Percentiles rank a stretch among this genome's conserved stretches.
Evolutionary conservation across 2,888 invertebrate genomes (phyloP).

Genomic region (Sphaerolaimus hirsutus): DNA sequence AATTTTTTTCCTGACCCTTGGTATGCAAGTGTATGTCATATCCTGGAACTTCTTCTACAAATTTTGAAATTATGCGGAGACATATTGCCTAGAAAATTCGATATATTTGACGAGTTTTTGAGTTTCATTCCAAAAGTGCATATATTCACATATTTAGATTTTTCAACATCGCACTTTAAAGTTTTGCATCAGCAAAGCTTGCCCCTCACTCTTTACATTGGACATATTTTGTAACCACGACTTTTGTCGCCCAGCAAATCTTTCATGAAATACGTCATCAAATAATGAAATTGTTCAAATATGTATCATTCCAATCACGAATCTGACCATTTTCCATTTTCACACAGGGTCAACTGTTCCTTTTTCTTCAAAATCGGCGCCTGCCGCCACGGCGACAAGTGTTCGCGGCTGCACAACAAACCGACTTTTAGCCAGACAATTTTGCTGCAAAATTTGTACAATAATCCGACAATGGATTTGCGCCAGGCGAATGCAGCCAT

Average conservation of each 20-base stretch:
- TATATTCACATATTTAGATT: too few species aligned
- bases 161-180: too few species aligned
- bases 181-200: too few species aligned
- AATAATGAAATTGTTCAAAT: neutral
- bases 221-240: too few species aligned
- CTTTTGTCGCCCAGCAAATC: too few species aligned
- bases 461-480: constrained; percentile 95
- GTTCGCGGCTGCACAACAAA: constrained; percentile 92
- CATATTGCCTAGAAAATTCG: too few species aligned
- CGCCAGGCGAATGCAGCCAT: too few species aligned
- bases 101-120: too few species aligned
- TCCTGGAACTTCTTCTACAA: too few species aligned
- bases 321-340: neutral
- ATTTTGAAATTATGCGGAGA: too few species aligned
- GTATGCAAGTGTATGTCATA: neutral
- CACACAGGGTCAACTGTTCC: constrained; percentile 87
- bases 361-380: constrained; percentile 99
- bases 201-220: too few species aligned
- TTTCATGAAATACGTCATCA: neutral
- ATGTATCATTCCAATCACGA: neutral
- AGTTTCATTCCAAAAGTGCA: too few species aligned
- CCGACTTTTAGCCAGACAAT: constrained; percentile 99
- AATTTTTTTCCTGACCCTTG: neutral
- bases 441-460: constrained; percentile 80
- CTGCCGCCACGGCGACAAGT: constrained; percentile 94